Base-by-base conservation (phyloP, 2,113 vertebrate species). In the Anser cygnoides region DNA sequence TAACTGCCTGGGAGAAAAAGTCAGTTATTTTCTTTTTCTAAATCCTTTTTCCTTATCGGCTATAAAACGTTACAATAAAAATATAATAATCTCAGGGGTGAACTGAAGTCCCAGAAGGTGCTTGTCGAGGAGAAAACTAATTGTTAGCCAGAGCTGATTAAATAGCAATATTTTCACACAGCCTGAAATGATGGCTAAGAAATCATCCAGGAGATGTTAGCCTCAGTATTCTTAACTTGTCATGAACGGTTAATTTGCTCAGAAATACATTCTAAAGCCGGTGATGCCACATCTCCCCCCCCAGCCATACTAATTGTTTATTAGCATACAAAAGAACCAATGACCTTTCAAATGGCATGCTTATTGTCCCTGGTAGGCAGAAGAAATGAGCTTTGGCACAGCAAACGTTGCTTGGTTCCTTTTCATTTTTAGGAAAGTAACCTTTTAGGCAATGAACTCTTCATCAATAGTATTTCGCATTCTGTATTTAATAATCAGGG, bases 281-380 rank as follows among this genome's bases (percentile, higher is more conserved):
- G 22, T 15, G 82, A 7, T 55, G 87, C 58, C 7, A 33, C 44
- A n/a, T 81, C 66, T 71, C 26, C 58, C 88, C 88, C 65, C 21
- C 71, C 68, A 78, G 90, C 70, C 90, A 39, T 59, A 8, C 85
- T 96, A 96, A 97, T 96, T 97, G 90, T 97, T 97, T 95, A 96
- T 95, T 95, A 97, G 92, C 94, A 96, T 85, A 97, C 96, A 97
- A 95, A 97, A 84, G 94, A 93, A 81, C 26, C 57, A 5, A 28
- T 89, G 96, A 96, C 96, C 96, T 97, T 97, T 97, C 75, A 82
- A 89, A 85, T 3, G 6, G 31, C 52, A 31, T 13, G 81, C 57
- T 76, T 67, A 76, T 89, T 85, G 94, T 95, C 93, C 94, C 96
- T 75, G 13, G 2, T 28, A 80, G 96, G 96, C 92, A 81, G 79